phyloP scores from a whole-genome alignment of 2,797 vertebrate species.

The Peromyscus melanophrys region DNA sequence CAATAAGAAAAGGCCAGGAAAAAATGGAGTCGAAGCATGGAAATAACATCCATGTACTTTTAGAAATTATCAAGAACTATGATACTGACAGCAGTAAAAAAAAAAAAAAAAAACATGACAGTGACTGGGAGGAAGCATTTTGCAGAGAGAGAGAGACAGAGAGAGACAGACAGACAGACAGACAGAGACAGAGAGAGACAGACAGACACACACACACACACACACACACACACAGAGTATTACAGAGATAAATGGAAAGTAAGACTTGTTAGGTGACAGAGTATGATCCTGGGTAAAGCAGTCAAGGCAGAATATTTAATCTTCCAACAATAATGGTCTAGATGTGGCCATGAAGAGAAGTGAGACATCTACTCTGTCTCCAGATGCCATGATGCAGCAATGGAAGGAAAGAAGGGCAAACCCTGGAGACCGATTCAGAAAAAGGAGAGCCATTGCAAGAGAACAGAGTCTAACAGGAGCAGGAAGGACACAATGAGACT shows the following conservation, averaged over 20 bases:
- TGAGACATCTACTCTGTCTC: background rate
- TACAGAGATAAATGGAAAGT: background rate
- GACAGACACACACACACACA: too few species aligned
- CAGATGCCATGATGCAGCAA: background rate
- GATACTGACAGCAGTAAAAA: background rate
- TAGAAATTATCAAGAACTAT: background rate
- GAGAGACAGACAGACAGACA: too few species aligned
- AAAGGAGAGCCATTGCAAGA: background rate
- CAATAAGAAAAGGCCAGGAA: background rate
- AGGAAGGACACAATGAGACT: background rate
- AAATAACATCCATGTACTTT: background rate
- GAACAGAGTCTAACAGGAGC: background rate
- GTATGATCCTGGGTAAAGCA: background rate
- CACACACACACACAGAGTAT: too few species aligned
- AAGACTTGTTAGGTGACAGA: too few species aligned
- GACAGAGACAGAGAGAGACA: background rate
- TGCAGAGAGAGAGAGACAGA: too few species aligned
- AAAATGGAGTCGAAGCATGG: background rate
- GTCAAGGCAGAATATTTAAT: background rate
- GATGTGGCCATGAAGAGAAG: background rate
- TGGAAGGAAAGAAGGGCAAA: background rate
- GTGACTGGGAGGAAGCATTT: background rate
- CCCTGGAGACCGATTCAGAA: background rate
- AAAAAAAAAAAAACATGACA: background rate
- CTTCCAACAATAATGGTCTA: background rate